phyloP scores from a whole-genome alignment of 2,797 vertebrate genomes.

The Chrysocyon brachyurus region DNA sequence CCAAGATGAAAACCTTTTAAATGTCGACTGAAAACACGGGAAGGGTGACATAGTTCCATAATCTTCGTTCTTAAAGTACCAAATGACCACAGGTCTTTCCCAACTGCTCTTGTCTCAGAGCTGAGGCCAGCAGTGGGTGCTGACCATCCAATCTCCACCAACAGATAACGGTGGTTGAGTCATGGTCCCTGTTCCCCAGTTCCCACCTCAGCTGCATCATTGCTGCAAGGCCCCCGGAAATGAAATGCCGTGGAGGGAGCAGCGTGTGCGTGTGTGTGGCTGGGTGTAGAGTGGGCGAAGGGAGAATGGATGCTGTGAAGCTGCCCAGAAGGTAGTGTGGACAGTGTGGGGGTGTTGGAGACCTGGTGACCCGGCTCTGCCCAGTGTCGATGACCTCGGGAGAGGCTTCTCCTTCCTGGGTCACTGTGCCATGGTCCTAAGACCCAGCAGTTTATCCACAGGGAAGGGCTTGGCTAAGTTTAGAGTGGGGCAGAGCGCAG shows the following conservation, averaged over 20 bases:
- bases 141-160: neutral
- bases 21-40: neutral
- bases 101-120: neutral
- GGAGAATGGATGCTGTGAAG: neutral
- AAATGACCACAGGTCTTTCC: fast-evolving
- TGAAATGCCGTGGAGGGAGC: neutral
- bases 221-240: neutral
- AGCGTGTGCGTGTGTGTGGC: neutral
- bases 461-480: neutral
- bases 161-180: neutral
- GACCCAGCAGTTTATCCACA: neutral
- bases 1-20: neutral
- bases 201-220: neutral
- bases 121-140: neutral
- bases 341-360: neutral
- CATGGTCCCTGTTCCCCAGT: neutral
- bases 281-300: neutral
- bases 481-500: neutral
- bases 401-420: neutral
- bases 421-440: fast-evolving
- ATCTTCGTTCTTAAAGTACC: neutral
- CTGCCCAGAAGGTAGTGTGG: neutral
- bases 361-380: neutral
- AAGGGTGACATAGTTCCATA: neutral
- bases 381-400: neutral